These are phyloP conservation scores for Limenitis camilla DNA, from an alignment of 2,888 invertebrate genomes.

Conservation along the genomic window DNA sequence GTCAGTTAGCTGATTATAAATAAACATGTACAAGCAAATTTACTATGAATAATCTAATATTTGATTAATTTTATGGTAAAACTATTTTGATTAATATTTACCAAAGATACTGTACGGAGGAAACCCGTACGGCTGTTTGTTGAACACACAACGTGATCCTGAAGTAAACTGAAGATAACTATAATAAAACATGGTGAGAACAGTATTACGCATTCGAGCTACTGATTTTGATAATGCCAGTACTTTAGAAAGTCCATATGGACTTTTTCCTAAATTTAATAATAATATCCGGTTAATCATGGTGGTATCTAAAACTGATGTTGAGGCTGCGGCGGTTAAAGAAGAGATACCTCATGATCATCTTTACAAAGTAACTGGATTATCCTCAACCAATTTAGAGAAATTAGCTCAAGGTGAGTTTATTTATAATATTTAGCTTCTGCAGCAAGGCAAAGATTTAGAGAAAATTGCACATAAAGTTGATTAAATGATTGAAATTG, in stretches of 20 bases:
- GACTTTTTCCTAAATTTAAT: constrained; percentile 5
- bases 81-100: constrained; percentile 30
- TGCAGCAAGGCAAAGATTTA: not conserved
- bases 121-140: constrained; percentile 46
- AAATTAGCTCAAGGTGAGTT: constrained; percentile 56
- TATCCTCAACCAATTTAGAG: constrained; percentile 57
- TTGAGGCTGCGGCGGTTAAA: constrained; percentile 32
- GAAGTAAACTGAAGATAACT: constrained; percentile 41
- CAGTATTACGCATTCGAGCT: constrained; percentile 22
- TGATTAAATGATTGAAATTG: no score
- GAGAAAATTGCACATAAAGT: no score
- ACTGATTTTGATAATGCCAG: constrained; percentile 17
- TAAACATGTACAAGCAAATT: no score
- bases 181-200: constrained; percentile 28
- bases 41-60: no score
- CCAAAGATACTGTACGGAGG: constrained; percentile 33
- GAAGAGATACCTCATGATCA: constrained; percentile 63
- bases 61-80: constrained; percentile 13
- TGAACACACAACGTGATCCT: constrained; percentile 33
- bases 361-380: constrained; percentile 58
- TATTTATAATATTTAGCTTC: not conserved
- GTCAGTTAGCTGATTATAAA: no score
- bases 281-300: constrained; percentile 28
- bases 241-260: constrained; percentile 19
- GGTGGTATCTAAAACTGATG: constrained; percentile 40